Base-by-base conservation (phyloP, 92 coral and sea anemone species). In the Porites rus region DNA sequence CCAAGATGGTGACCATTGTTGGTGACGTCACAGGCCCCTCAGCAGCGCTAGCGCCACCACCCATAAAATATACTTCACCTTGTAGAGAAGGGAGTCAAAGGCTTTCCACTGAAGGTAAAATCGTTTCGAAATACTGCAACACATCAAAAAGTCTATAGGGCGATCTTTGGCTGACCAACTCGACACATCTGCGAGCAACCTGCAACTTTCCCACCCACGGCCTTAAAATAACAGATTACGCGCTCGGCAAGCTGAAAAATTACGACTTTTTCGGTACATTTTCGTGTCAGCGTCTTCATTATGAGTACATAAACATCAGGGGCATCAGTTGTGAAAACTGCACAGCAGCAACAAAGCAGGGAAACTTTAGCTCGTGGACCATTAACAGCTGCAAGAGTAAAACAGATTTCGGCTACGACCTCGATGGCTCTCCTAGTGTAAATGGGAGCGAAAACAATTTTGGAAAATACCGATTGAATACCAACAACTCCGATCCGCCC, bases 121-220 rank as follows among this genome's bases (percentile, higher is more conserved):
- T 22, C 24, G 24, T 22, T 22, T 22, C 24, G 24, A 22, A 22
- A 22, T 22, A 22, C 24, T 22, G 24, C 24, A 22, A 22, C 24
- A 22, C 24, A 22, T 22, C 24, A 22, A 22, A 22, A 22, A 22
- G 24, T 22, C 24, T 22, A 22, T 20, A 78, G 3, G 38, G 7
- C 16, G 18, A 16, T 81, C 76, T 22, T 22, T 87, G 53, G 74
- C 65, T 43, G 19, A 72, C 17, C 12, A 22, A 43, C 14, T 81
- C 82, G 4, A 74, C 21, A 5, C 21, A 43, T 38, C 59, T 80
- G 54, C 28, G 87, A 72, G 91, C 75, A 65, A 80, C 81, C 71
- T 88, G 91, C 67, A 74, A 80, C 81, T 82, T 81, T 73, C 84
- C 73, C 13, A 53, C 82, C 22, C 69, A 52, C 9, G 87, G 81